phyloP scores from a whole-genome alignment of 2,797 vertebrate genomes.

The Meda fulgida region DNA sequence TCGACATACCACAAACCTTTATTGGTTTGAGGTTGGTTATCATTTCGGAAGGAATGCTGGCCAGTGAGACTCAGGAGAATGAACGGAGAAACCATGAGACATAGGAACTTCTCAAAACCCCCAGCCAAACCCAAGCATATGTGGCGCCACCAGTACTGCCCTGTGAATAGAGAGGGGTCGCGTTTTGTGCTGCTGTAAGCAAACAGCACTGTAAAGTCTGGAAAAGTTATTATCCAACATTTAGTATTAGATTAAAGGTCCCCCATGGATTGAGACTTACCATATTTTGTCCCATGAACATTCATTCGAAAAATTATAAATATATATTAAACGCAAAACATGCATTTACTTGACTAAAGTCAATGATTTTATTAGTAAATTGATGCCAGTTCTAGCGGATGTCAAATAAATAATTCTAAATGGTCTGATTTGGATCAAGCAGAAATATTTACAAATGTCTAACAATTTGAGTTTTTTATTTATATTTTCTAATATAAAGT shows the following conservation, averaged over 20 bases:
- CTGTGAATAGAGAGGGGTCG: conserved; percentile 65
- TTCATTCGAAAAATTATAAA: neutral
- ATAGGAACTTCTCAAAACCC: conserved; percentile 61
- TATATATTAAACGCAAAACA: neutral
- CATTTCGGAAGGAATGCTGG: conserved; percentile 65
- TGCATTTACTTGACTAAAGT: neutral
- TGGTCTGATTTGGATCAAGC: neutral
- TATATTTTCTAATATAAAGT: neutral
- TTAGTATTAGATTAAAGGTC: neutral
- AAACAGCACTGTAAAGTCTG: conserved; percentile 67
- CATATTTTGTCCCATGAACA: neutral
- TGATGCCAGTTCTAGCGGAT: neutral
- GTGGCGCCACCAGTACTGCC: conserved; percentile 68
- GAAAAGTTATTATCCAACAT: conserved; percentile 67
- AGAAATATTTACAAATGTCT: neutral
- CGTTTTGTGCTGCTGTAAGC: conserved; percentile 77
- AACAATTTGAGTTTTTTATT: neutral
- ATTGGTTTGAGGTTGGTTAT: conserved; percentile 44
- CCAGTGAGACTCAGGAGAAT: conserved; percentile 57
- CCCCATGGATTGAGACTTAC: conserved; percentile 16
- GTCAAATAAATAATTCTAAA: neutral
- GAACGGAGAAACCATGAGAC: conserved; percentile 68
- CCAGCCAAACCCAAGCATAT: conserved; percentile 77
- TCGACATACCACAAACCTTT: conserved; percentile 29
- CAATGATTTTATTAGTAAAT: neutral